Evolutionary conservation across 2,113 vertebrate genomes (phyloP).

Genomic region (Cololabis saira): DNA sequence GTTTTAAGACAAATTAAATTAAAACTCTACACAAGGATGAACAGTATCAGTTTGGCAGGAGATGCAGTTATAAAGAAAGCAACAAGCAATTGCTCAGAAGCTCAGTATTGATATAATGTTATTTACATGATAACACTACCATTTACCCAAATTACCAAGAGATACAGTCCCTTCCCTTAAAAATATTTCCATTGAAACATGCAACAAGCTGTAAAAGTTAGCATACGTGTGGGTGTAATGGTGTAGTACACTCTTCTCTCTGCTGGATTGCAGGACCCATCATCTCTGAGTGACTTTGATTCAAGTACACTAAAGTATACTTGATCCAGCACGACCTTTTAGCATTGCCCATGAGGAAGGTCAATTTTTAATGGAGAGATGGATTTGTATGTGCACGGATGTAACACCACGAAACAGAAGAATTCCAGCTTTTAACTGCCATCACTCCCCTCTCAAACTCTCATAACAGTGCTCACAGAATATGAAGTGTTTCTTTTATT

Average conservation of each 20-base stretch:
- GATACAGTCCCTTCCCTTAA: too few species aligned
- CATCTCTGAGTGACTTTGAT: slow-evolving; percentile 16
- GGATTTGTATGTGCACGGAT: background rate
- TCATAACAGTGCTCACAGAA: slow-evolving; percentile 12
- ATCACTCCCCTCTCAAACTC: background rate
- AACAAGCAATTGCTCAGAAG: background rate
- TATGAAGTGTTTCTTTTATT: slow-evolving; percentile 10
- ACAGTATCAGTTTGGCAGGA: slow-evolving; percentile 28
- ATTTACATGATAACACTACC: too few species aligned
- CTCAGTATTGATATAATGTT: too few species aligned
- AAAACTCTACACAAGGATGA: slow-evolving; percentile 42
- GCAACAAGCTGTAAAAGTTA: too few species aligned
- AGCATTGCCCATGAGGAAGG: slow-evolving; percentile 8
- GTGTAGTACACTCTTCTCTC: background rate
- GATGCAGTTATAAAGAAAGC: slow-evolving; percentile 10
- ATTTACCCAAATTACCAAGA: too few species aligned
- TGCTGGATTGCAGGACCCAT: slow-evolving; percentile 14
- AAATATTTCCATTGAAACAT: too few species aligned
- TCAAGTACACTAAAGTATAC: slow-evolving; percentile 17
- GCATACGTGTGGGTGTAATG: too few species aligned
- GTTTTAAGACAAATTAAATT: slow-evolving; percentile 47
- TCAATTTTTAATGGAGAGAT: background rate
- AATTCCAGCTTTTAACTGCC: slow-evolving; percentile 4
- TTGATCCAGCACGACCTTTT: background rate
- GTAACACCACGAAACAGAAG: slow-evolving; percentile 6